A percentile compares a stretch with the other conserved stretches of the same genome.
Conservation (phyloP, 2,113 vertebrate species). For the Catharus minimus region DNA sequence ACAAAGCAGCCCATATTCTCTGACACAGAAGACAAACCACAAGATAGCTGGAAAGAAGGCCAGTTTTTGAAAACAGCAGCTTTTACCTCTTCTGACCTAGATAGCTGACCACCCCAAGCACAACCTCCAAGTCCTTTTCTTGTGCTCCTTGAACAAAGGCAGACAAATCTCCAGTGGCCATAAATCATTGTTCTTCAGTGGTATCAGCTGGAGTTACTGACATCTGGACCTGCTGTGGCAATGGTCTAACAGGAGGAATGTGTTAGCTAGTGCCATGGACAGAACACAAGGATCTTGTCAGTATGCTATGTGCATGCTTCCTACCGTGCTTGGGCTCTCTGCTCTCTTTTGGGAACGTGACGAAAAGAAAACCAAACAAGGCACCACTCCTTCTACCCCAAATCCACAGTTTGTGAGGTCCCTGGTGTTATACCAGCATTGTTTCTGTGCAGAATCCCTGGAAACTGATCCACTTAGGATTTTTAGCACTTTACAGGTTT, state of each 20-base stretch:
- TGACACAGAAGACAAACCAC: not conserved
- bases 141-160: not conserved
- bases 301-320: not conserved
- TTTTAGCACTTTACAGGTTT: not conserved
- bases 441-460: not conserved
- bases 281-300: not conserved
- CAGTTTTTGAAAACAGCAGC: not conserved
- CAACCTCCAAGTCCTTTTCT: not conserved
- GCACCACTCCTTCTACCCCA: not conserved
- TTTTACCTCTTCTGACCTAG: slow-evolving; percentile 20
- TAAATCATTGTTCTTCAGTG: not conserved
- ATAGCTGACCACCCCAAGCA: not conserved
- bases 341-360: not conserved
- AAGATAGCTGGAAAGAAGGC: not conserved
- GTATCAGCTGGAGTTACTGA: not conserved
- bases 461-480: not conserved
- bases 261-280: not conserved
- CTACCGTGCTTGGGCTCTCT: not conserved
- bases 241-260: not conserved
- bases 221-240: not conserved
- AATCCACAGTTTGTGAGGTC: not conserved
- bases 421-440: not conserved
- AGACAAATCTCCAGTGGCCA: not conserved
- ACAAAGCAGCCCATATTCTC: not conserved
- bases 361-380: not conserved